A percentile compares a stretch with the other conserved stretches of the same genome.
Evolutionary conservation across 2,113 vertebrate species (phyloP).

Genomic region (Amphilophus citrinellus): DNA sequence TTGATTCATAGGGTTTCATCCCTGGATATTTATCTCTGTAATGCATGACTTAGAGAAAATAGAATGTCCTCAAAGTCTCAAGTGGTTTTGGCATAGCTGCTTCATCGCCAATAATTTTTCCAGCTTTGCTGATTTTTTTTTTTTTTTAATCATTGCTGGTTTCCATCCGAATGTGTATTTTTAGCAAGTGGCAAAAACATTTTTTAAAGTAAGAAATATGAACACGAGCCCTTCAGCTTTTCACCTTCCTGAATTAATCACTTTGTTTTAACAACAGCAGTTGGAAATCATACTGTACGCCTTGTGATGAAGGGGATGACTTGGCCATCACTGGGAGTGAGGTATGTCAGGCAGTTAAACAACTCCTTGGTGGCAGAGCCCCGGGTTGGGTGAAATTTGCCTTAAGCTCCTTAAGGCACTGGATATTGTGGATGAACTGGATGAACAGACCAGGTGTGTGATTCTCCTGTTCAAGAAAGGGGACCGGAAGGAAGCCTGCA

Average conservation of each 20-base stretch:
- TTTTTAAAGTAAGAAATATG: constrained; percentile 1
- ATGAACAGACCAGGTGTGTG: too few relatives aligned
- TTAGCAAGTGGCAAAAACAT: not conserved
- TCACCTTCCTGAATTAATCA: not conserved
- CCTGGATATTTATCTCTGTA: constrained; percentile 25
- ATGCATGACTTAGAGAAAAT: constrained; percentile 22
- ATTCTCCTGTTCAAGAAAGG: too few relatives aligned
- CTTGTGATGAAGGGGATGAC: not conserved
- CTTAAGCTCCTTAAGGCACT: not conserved
- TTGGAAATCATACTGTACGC: not conserved
- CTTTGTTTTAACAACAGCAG: not conserved
- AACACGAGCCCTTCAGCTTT: not conserved
- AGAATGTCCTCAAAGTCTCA: constrained; percentile 38
- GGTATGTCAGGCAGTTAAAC: not conserved
- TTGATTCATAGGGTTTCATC: constrained; percentile 31
- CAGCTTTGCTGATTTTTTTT: constrained; percentile 7
- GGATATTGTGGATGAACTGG: not conserved
- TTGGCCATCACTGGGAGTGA: not conserved
- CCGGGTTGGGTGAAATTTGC: not conserved
- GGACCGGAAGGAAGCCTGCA: too few relatives aligned
- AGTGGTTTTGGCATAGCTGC: constrained; percentile 17
- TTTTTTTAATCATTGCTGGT: constrained; percentile 11
- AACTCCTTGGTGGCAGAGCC: not conserved
- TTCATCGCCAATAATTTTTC: constrained; percentile 28
- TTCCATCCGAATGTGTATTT: constrained; percentile 13